Evolutionary conservation across 64 coral and sea anemone genomes (phyloP), one percentile per base, ranked within the genome.

Genomic region (Montipora capricornis): DNA sequence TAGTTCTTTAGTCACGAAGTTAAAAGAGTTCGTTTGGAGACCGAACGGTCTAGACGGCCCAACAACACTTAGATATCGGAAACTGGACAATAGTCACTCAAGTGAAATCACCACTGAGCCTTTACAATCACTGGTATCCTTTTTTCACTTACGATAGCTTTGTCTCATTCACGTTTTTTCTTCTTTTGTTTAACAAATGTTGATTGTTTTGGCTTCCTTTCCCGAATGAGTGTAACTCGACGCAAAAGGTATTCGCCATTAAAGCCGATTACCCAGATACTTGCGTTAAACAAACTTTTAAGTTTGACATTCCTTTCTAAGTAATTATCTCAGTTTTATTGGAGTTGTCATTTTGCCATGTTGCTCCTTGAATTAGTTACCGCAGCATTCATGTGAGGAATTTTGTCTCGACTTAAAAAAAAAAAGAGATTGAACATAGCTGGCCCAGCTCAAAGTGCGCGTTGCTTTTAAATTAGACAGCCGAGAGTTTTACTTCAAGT

Each of bases 31-130:
- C 24, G 2, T 64, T 82, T 17, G 22, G 47, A n/a, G 2, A 83
- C 60, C 5, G 45, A 83, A 83, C 29, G 37, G 37, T 37, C 37
- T 37, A 37, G 37, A 37, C 37, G 1, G 37, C 37, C 37, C 37
- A 37, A 37, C 37, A 37, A 37, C 37, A 0, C 37, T 37, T 2
- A 37, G 37, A 37, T 2, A 37, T 37, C 0, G 26, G 26, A 26
- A 26, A 8, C 53, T 62, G 58, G 26, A 64, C 12, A 45, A 82
- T 62, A 22, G 52, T 22, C 24, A 5, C 22, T 10, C 53, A 46
- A 83, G 80, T 45, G 24, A 45, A 83, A 83, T 83, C 66, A 47
- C 57, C 64, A 83, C 47, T 83, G 20, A 64, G 44, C 17, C n/a
- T 82, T 37, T 37, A 37, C 37, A 37, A 37, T 46, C 20, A 82